Evolutionary conservation across 2,888 invertebrate genomes (phyloP).

Genomic region (Parochlus steinenii): DNA sequence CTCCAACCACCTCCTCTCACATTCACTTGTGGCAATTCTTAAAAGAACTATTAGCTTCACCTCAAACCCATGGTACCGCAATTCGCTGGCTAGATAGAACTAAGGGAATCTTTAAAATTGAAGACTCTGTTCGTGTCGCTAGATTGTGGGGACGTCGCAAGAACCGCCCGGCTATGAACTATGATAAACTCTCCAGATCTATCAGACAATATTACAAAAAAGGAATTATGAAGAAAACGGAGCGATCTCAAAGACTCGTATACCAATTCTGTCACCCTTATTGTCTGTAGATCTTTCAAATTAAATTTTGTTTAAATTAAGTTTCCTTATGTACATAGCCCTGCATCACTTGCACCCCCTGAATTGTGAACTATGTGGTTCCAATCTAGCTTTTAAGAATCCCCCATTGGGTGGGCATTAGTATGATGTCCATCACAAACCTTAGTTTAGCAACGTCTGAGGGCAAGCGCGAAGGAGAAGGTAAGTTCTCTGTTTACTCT

Average conservation of each 20-base stretch:
- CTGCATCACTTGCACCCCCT: not conserved
- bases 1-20: constrained; percentile 38
- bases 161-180: constrained; percentile 98
- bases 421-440: constrained; percentile 11
- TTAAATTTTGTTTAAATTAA: constrained; percentile 1
- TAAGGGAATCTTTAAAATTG: constrained; percentile 96
- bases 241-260: constrained; percentile 91
- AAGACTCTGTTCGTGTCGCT: constrained; percentile 95
- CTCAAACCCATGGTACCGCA: constrained; percentile 78
- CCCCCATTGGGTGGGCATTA: constrained; percentile 8
- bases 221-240: constrained; percentile 98
- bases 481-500: constrained; percentile 9
- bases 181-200: constrained; percentile 94
- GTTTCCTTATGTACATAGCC: too few relatives aligned
- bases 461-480: constrained; percentile 9
- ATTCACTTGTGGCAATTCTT: constrained; percentile 99
- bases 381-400: not conserved
- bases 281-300: constrained; percentile 40
- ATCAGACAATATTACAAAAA: constrained; percentile 99
- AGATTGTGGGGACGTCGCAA: constrained; percentile 95
- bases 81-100: constrained; percentile 94
- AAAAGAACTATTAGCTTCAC: constrained; percentile 81
- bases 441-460: too few relatives aligned
- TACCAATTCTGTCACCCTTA: constrained; percentile 98
- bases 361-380: not conserved